Conservation (phyloP, 2,888 invertebrate species). For the Drosophila borborema region DNA sequence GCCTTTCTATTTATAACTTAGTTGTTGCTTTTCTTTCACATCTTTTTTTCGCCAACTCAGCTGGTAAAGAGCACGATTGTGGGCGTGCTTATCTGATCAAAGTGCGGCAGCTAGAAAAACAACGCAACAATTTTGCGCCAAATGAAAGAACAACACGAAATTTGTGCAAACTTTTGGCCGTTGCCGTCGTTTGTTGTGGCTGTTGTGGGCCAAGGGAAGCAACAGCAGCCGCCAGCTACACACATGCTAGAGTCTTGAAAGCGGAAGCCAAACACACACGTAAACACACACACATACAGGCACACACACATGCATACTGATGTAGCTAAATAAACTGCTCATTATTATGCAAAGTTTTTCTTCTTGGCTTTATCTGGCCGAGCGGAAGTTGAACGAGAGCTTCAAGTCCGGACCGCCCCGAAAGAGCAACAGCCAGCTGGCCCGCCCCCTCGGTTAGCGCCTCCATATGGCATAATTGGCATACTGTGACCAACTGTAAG, state of each 20-base stretch:
- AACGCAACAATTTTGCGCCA: constrained; percentile 71
- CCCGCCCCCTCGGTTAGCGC: neutral
- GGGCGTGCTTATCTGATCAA: constrained; percentile 71
- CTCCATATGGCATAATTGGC: constrained; percentile 62
- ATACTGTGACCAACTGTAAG: constrained; percentile 34
- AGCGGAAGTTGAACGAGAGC: constrained; percentile 51
- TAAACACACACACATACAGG: constrained; percentile 2
- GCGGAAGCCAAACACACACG: constrained; percentile 53
- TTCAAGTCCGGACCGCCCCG: constrained; percentile 11
- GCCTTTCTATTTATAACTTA: constrained; percentile 48
- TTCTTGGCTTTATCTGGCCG: constrained; percentile 51
- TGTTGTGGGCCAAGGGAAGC: constrained; percentile 50
- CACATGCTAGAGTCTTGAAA: constrained; percentile 43
- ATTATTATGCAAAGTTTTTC: constrained; percentile 78
- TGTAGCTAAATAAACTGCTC: constrained; percentile 70
- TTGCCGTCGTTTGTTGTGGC: constrained; percentile 49
- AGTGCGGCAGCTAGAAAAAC: constrained; percentile 62
- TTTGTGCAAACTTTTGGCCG: constrained; percentile 59
- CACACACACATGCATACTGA: constrained; percentile 15
- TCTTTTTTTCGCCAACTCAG: constrained; percentile 4
- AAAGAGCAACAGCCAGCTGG: constrained; percentile 50
- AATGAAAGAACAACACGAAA: constrained; percentile 72
- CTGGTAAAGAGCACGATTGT: constrained; percentile 29
- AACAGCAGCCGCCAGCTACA: constrained; percentile 22
- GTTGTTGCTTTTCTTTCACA: constrained; percentile 11